These are phyloP conservation scores for Chymomyza caudatula DNA, from an alignment of 2,888 invertebrate species.

Conservation along the genomic window DNA sequence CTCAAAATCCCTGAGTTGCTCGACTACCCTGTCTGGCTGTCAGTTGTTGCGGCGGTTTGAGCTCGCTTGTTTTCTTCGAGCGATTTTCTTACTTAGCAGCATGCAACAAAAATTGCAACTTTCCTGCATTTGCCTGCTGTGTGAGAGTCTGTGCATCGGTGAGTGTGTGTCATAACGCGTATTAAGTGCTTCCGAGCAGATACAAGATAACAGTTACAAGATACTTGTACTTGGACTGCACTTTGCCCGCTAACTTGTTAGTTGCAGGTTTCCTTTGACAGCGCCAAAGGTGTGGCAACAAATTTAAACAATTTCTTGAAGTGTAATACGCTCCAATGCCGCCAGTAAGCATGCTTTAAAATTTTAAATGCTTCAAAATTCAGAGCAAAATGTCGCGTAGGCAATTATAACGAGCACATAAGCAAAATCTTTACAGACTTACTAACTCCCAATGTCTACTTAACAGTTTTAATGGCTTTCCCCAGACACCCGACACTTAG, in stretches of 20 bases:
- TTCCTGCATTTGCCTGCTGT: conserved; percentile 32
- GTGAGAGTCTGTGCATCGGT: neutral
- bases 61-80: conserved; percentile 35
- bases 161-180: conserved; percentile 36
- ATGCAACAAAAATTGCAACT: conserved; percentile 53
- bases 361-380: neutral
- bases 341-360: neutral
- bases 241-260: conserved; percentile 34
- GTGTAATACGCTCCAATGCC: no score
- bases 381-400: no score
- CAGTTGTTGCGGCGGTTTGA: neutral
- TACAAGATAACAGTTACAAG: conserved; percentile 39
- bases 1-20: neutral
- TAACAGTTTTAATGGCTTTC: neutral
- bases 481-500: neutral
- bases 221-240: neutral
- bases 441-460: neutral
- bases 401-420: no score
- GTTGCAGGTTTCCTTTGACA: conserved; percentile 37
- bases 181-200: conserved; percentile 48
- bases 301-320: neutral
- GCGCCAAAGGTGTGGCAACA: neutral
- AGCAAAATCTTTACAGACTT: neutral
- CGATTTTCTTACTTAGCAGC: conserved; percentile 65
- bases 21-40: neutral